These are phyloP conservation scores for Ciconia boyciana DNA, from an alignment of 2,113 vertebrate species.

Conservation along the genomic window DNA sequence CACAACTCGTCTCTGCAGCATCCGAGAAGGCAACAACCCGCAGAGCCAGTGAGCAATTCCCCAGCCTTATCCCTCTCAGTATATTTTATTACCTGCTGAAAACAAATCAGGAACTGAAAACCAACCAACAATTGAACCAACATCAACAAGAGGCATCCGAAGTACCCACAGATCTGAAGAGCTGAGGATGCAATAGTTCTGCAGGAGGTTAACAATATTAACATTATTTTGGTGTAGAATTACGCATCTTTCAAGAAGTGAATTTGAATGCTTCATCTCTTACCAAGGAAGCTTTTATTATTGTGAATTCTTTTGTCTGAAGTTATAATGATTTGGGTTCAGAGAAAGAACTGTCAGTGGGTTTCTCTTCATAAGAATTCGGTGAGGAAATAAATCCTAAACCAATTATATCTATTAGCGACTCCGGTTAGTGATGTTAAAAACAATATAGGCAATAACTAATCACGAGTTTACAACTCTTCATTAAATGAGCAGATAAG, in stretches of 20 bases:
- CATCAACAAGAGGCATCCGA: neutral
- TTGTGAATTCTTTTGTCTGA: neutral
- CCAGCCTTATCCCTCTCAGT: neutral
- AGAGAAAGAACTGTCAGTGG: neutral
- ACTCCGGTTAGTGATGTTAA: neutral
- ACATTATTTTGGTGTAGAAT: neutral
- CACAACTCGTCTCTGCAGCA: neutral
- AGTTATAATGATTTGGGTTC: neutral
- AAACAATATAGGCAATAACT: neutral
- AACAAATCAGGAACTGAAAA: neutral
- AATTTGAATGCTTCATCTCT: neutral
- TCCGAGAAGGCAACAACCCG: fast-evolving
- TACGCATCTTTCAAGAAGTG: neutral
- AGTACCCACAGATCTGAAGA: neutral
- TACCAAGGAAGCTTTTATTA: neutral
- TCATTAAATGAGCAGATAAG: neutral
- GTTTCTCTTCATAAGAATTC: neutral
- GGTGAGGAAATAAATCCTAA: neutral
- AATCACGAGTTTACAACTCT: neutral
- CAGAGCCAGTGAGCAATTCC: neutral
- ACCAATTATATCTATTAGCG: neutral
- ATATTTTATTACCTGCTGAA: neutral
- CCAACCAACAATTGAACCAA: neutral
- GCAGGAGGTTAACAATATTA: neutral
- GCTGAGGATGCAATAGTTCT: neutral